phyloP scores from a whole-genome alignment of 2,797 vertebrate genomes.

The Perodicticus potto region DNA sequence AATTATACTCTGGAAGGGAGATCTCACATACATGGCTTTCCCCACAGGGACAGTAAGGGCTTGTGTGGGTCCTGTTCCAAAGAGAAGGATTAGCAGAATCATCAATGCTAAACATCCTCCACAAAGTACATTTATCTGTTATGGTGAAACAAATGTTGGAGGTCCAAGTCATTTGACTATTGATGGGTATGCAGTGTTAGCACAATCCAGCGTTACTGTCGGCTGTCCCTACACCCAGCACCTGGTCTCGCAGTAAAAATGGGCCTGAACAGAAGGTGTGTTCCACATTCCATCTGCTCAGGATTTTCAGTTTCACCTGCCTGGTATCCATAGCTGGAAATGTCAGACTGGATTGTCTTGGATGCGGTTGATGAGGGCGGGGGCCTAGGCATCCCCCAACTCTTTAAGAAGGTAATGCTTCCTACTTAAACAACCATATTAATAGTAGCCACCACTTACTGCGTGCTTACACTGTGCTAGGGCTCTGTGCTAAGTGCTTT shows the following conservation, averaged over 20 bases:
- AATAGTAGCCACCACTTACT: neutral
- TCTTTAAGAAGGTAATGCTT: slow-evolving; percentile 2
- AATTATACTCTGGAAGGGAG: neutral
- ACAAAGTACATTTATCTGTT: slow-evolving; percentile 6
- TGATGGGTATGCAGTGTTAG: neutral
- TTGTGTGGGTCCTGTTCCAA: neutral
- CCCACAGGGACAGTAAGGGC: neutral
- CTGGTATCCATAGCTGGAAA: neutral
- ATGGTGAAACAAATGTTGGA: neutral
- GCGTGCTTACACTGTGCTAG: neutral
- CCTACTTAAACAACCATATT: neutral
- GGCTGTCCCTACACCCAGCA: slow-evolving; percentile 33
- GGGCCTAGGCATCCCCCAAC: neutral
- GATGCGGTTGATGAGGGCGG: neutral
- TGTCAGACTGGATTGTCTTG: neutral
- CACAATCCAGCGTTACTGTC: neutral
- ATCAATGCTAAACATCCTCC: neutral
- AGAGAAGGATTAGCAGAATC: neutral
- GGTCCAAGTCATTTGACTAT: neutral
- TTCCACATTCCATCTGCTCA: slow-evolving; percentile 69
- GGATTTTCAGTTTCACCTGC: slow-evolving; percentile 63
- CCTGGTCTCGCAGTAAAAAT: slow-evolving; percentile 62
- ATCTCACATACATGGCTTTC: neutral
- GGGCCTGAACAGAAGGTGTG: slow-evolving; percentile 63
- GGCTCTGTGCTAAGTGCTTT: neutral